Percentiles rank a stretch among this genome's conserved stretches.
phyloP scores from a whole-genome alignment of 2,888 invertebrate genomes.

The Pasiphila rectangulata region DNA sequence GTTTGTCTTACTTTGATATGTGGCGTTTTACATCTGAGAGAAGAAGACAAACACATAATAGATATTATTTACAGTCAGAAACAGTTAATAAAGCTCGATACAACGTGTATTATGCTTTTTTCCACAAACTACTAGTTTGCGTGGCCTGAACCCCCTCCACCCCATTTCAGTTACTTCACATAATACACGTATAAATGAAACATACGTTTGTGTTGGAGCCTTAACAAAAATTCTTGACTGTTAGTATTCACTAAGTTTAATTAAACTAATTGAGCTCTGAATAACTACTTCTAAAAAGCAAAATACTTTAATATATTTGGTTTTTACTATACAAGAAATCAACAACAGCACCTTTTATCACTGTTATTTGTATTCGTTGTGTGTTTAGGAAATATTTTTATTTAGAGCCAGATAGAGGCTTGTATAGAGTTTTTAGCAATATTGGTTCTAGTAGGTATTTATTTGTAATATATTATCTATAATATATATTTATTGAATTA shows the following conservation, averaged over 20 bases:
- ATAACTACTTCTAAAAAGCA: constrained; percentile 33
- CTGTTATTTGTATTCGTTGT: constrained; percentile 59
- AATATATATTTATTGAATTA: not conserved
- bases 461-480: not conserved
- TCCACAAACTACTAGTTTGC: constrained; percentile 10
- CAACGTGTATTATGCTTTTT: too few species aligned
- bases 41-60: too few species aligned
- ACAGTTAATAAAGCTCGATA: too few species aligned
- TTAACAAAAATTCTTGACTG: too few species aligned
- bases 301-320: constrained; percentile 62
- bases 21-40: too few species aligned
- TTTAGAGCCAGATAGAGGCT: constrained; percentile 3
- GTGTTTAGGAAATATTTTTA: constrained; percentile 13
- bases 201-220: too few species aligned
- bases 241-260: constrained; percentile 18
- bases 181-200: too few species aligned
- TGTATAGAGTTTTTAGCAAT: too few species aligned
- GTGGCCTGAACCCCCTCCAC: too few species aligned
- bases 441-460: too few species aligned
- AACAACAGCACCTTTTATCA: constrained; percentile 72
- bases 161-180: too few species aligned
- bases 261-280: constrained; percentile 42
- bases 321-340: constrained; percentile 63
- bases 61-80: constrained; percentile 20
- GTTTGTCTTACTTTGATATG: too few species aligned